Base-by-base conservation (phyloP, 1,140 invertebrate species). In the Drosophila melanica region DNA sequence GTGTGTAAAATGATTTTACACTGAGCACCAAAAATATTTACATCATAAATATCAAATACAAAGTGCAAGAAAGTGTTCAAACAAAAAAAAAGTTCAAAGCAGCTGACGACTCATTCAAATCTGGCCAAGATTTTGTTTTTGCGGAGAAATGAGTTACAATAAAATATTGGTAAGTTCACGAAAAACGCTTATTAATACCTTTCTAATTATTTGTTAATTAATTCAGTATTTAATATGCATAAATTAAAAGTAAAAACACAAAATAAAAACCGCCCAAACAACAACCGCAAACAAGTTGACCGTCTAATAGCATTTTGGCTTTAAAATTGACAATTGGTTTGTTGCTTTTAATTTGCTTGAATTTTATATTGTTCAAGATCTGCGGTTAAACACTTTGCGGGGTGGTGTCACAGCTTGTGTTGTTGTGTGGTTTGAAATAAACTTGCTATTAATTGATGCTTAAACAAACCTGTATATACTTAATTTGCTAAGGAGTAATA, bases 111-210 rank as follows among this genome's bases (percentile, higher is more conserved):
- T 2, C 47, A 45, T 64, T 54, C 51, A 67, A 57, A 73, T 48
- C 57, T 58, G 67, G 70, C 48, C 64, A 62, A 81, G 50, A 75
- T 47, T 51, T 86, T 80, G 68, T 75, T 69, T 90, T 90, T 85
- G 81, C 80, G 85, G 86, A 90, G 85, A 90, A 90, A 90, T 90
- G 85, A 85, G 81, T 85, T 79, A 75, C 85, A 90, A 76, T 65
- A 76, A 90, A 79, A 79, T 90, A 73, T 71, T 90, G 85, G 85
- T 90, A 72, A 90, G 85, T 90, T 6, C 1, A n/a, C 27, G 48
- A 35, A 35, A 10, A 3, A 35, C 33, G 8, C 10, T 35, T 35
- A 10, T 10, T 1, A n/a, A 11, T 5, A 14, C 4, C 6, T 11
- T 37, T 12, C 10, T 37, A 57, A 50, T 35, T 64, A 37, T 62